phyloP scores from a whole-genome alignment of 2,797 vertebrate species.

The Crocidura indochinensis region DNA sequence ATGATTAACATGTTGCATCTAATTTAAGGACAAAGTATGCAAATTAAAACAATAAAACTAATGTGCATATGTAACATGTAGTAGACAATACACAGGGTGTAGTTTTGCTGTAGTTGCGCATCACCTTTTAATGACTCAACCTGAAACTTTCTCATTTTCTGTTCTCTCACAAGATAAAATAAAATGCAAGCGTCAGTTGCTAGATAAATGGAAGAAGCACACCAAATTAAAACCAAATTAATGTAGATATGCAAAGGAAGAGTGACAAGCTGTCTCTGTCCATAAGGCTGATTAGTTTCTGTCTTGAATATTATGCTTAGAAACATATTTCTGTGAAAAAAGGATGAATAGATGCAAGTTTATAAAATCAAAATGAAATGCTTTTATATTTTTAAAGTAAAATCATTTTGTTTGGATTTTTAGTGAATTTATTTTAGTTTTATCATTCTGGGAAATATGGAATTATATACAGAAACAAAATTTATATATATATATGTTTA shows the following conservation, averaged over 20 bases:
- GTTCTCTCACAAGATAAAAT: conserved; percentile 78
- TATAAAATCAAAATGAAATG: conserved; percentile 68
- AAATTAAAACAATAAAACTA: conserved; percentile 88
- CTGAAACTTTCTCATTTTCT: conserved; percentile 77
- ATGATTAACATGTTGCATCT: conserved; percentile 89
- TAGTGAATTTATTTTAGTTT: conserved; percentile 49
- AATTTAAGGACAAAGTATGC: conserved; percentile 86
- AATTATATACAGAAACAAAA: conserved; percentile 44
- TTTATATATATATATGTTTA: conserved; percentile 57
- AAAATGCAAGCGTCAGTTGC: conserved; percentile 11
- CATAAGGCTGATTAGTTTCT: conserved; percentile 80
- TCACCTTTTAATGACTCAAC: conserved; percentile 77
- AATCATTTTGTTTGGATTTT: conserved; percentile 28
- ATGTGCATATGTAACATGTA: conserved; percentile 69
- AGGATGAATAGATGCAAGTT: conserved; percentile 21
- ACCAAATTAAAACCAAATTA: conserved; percentile 88
- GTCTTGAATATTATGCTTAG: conserved; percentile 73
- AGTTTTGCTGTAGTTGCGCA: conserved; percentile 68
- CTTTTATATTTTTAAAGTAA: conserved; percentile 41
- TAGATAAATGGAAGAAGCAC: conserved; percentile 76
- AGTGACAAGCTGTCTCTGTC: conserved; percentile 83
- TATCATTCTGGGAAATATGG: conserved; percentile 66
- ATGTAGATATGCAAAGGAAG: conserved; percentile 76
- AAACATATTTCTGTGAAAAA: conserved; percentile 80
- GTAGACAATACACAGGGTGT: conserved; percentile 56